Conservation (phyloP, 1,140 invertebrate species). For the Formica selysi region DNA sequence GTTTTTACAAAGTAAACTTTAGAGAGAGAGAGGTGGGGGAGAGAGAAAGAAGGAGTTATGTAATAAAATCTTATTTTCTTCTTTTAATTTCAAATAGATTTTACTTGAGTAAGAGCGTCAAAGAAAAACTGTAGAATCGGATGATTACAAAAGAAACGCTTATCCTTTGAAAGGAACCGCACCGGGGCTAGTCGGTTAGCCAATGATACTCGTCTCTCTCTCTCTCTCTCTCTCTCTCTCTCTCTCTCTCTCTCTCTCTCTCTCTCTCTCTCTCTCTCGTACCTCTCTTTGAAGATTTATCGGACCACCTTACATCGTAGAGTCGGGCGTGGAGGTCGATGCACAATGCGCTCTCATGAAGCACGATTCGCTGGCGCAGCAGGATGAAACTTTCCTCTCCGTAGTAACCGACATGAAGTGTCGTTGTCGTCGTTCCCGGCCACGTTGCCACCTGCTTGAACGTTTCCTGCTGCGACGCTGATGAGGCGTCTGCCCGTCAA, state of each 20-base stretch:
- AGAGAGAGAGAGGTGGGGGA: not conserved
- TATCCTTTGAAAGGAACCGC: not conserved
- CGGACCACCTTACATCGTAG: constrained; percentile 12
- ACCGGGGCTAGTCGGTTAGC: constrained; percentile 15
- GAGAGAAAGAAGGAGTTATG: not conserved
- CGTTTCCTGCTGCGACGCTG: constrained; percentile 63
- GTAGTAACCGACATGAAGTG: constrained; percentile 53
- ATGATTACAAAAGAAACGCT: not conserved
- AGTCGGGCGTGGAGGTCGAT: constrained; percentile 40
- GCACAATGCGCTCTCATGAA: constrained; percentile 46
- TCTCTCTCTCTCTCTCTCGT: constrained; percentile 8
- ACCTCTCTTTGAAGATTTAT: constrained; percentile 17
- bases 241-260: constrained; percentile 7
- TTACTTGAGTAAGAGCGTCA: not conserved
- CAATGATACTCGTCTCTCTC: constrained; percentile 7
- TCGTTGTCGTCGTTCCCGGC: not conserved
- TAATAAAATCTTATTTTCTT: not conserved
- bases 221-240: constrained; percentile 1
- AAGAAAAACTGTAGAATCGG: not conserved
- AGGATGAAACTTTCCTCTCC: constrained; percentile 43
- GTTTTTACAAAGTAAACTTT: not conserved
- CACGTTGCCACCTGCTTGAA: constrained; percentile 48
- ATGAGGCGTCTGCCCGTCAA: constrained; percentile 74
- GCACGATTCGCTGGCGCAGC: constrained; percentile 71
- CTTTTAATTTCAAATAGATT: constrained; percentile 16